A percentile compares a stretch with the other conserved stretches of the same genome.
phyloP scores from a whole-genome alignment of 2,888 invertebrate species.

The Pachydiplax longipennis region DNA sequence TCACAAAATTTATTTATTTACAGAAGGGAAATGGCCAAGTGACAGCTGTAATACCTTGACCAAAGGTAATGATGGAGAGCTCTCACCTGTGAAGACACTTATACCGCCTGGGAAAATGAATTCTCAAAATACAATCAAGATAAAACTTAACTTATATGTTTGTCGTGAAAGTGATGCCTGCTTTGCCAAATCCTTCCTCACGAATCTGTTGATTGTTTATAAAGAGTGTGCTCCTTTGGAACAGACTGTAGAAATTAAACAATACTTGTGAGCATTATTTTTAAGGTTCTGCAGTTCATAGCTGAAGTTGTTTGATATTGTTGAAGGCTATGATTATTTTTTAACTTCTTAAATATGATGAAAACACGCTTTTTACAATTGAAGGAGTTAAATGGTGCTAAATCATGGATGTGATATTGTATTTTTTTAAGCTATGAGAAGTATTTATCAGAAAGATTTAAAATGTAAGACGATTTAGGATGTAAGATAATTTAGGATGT shows the following conservation, averaged over 20 bases:
- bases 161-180: conserved; percentile 8
- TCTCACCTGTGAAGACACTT: background rate
- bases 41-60: background rate
- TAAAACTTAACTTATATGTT: conserved; percentile 16
- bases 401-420: background rate
- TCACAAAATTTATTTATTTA: background rate
- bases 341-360: background rate
- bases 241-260: background rate
- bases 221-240: background rate
- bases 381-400: background rate
- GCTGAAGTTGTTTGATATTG: background rate
- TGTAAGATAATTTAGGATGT: too few relatives aligned
- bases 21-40: conserved; percentile 3
- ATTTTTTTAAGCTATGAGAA: background rate
- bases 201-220: background rate
- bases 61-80: background rate
- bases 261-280: background rate
- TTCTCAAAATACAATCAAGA: background rate
- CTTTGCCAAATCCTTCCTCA: background rate
- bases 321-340: background rate
- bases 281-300: too few relatives aligned
- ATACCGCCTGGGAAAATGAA: background rate
- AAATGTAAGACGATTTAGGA: too few relatives aligned
- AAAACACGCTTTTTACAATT: background rate
- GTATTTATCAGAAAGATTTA: too few relatives aligned